Evolutionary conservation across 2,113 vertebrate genomes (phyloP).

Genomic region (Eptesicus fuscus): DNA sequence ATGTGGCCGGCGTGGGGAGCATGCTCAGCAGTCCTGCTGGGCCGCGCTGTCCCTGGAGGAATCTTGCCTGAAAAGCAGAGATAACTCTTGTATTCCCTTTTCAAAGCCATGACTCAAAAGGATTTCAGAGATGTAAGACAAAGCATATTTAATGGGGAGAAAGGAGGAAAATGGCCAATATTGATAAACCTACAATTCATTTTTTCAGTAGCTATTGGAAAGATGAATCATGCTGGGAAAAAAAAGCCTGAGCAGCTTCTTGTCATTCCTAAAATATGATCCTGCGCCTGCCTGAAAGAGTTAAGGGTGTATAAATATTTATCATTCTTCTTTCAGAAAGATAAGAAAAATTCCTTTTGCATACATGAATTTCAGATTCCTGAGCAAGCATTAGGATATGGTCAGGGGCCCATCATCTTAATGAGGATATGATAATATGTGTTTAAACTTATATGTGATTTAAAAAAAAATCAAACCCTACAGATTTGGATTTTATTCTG

Average conservation of each 20-base stretch:
- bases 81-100: neutral
- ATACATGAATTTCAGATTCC: slow-evolving; percentile 77
- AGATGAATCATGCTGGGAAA: slow-evolving; percentile 30
- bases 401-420: slow-evolving; percentile 69
- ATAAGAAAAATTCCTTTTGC: slow-evolving; percentile 78
- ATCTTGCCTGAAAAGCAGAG: neutral
- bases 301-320: slow-evolving; percentile 81
- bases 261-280: slow-evolving; percentile 64
- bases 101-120: slow-evolving; percentile 27
- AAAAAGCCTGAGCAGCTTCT: neutral
- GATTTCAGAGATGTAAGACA: neutral
- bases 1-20: neutral
- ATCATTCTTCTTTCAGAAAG: slow-evolving; percentile 78
- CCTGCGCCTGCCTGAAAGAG: slow-evolving; percentile 65
- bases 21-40: neutral
- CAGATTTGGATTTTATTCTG: slow-evolving; percentile 67
- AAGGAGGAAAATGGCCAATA: neutral
- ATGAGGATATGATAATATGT: slow-evolving; percentile 73
- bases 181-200: slow-evolving; percentile 39
- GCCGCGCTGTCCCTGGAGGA: neutral
- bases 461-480: slow-evolving; percentile 55
- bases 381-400: slow-evolving; percentile 73
- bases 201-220: slow-evolving; percentile 16
- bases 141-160: neutral
- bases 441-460: slow-evolving; percentile 61